Evolutionary conservation across 2,797 vertebrate genomes (phyloP), one percentile per base, ranked within the genome.

Genomic region (Circus cinereus): DNA sequence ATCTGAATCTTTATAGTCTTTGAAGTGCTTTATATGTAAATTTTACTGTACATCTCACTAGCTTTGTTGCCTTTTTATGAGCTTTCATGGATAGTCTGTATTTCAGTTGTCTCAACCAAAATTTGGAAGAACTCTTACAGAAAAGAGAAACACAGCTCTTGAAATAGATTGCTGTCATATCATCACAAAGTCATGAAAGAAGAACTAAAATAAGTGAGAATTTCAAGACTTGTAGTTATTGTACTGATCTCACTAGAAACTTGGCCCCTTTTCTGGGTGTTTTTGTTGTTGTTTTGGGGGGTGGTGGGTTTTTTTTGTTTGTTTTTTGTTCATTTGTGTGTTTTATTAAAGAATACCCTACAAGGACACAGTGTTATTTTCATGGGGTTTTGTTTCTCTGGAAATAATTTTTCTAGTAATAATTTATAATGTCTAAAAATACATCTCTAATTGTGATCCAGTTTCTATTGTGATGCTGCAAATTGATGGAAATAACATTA

Each of bases 401-500:
- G 30, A 82, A 85, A 69, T 62, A 72, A 51, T 87, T 91, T 85
- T 7, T 63, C 67, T 54, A 30, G 7, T 30, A 95, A 70, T 75
- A 83, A 85, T 72, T 75, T 68, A 83, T n/a, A 27, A 62, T 65
- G 22, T 84, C 63, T 75, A 81, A 95, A 83, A 91, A 91, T 29
- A 42, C 38, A 30, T 67, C 34, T 82, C 36, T 53, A 70, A 3
- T 81, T 68, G 68, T 72, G 57, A 91, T 77, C 23, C 57, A 47
- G 42, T 89, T 88, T 84, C 63, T 89, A 48, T 51, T 75, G 38
- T 21, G 83, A 72, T 81, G 42, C 18, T 72, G 38, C n/a, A 84
- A 59, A 90, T 82, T 62, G 36, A 88, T 86, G 73, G 43, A 88
- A 91, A 85, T 86, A 93, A 30, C 79, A 76, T 83, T 84, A 63